Evolutionary conservation across 2,888 invertebrate genomes (phyloP), one percentile per base, ranked within the genome.

Genomic region (Erynnis tages): DNA sequence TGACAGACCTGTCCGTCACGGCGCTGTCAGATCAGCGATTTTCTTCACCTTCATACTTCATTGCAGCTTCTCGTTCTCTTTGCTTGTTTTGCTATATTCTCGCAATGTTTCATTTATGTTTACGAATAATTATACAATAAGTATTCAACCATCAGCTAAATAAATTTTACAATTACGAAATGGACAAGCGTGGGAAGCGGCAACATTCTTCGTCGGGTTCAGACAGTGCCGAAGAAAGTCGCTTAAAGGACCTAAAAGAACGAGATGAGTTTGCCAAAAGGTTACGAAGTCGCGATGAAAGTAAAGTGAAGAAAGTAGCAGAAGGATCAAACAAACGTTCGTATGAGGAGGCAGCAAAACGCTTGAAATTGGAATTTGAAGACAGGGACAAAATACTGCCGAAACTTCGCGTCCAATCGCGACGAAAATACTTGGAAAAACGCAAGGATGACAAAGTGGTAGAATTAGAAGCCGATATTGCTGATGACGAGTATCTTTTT

Each of bases 401-500:
- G 0, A 95, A 95, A 69, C 79, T 99, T 16, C 91, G 99, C 25
- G 91, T 97, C 11, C 95, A 98, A 73, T 98, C 99, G 0, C 92
- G 99, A 17, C 90, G 98, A 38, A 95, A 97, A 69, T 99, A 99
- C 79, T 91, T 99, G 63, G 96, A 96, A 73, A 99, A 99, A 79
- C 92, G 99, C 37, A 98, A 98, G 81, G 97, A 95, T 53, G 99
- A 99, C 73, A 99, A 99, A 88, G 93, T 99, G 25, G 93, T 95
- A 6, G 98, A 99, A 77, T 85, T 99, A 44, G 98, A 98, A 83
- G 96, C 95, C 4, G 98, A 98, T 72, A 96, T 99, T 54, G 89
- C 93, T 38, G 99, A 99, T 80, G 99, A 99, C 88, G 98, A 98
- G 80, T 97, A 96, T 74, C 91, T 98, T 0, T 99, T 98, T 80